These are phyloP conservation scores for Drosophila birchii DNA, from an alignment of 2,888 invertebrate genomes.

Conservation along the genomic window DNA sequence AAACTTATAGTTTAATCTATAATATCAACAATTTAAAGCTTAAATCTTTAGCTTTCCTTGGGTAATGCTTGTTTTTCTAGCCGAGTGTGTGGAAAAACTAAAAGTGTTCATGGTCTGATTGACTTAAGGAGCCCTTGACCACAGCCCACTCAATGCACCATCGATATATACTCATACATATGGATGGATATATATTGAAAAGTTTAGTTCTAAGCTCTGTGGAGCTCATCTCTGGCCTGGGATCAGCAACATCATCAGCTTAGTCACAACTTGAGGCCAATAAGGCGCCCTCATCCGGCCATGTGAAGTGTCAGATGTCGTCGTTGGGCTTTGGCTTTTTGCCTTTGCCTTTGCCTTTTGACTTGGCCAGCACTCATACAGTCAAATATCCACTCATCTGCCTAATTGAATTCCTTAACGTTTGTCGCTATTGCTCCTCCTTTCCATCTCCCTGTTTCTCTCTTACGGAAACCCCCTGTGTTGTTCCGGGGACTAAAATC, in stretches of 20 bases:
- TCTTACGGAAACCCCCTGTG: slow-evolving; percentile 7
- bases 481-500: slow-evolving; percentile 67
- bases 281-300: slow-evolving; percentile 55
- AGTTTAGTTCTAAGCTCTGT: slow-evolving; percentile 64
- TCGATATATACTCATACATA: not conserved
- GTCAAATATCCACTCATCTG: slow-evolving; percentile 67
- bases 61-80: too few species aligned
- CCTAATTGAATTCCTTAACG: slow-evolving; percentile 79
- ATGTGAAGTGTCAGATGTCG: slow-evolving; percentile 74
- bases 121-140: slow-evolving; percentile 7
- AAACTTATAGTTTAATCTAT: too few species aligned
- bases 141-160: slow-evolving; percentile 1
- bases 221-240: slow-evolving; percentile 51
- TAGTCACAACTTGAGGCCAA: slow-evolving; percentile 60
- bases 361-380: slow-evolving; percentile 64
- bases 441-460: not conserved
- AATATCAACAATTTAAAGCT: not conserved
- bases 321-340: slow-evolving; percentile 25
- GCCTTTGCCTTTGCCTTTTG: slow-evolving; percentile 58
- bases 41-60: not conserved
- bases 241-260: slow-evolving; percentile 74
- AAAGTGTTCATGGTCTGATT: slow-evolving; percentile 7
- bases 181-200: slow-evolving; percentile 51
- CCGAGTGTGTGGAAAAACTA: not conserved
- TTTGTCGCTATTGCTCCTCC: slow-evolving; percentile 3